Percentiles rank a stretch among this genome's conserved stretches.
These are phyloP conservation scores for Poeciliopsis infans DNA, from an alignment of 2,797 vertebrate species.

Conservation along the genomic window DNA sequence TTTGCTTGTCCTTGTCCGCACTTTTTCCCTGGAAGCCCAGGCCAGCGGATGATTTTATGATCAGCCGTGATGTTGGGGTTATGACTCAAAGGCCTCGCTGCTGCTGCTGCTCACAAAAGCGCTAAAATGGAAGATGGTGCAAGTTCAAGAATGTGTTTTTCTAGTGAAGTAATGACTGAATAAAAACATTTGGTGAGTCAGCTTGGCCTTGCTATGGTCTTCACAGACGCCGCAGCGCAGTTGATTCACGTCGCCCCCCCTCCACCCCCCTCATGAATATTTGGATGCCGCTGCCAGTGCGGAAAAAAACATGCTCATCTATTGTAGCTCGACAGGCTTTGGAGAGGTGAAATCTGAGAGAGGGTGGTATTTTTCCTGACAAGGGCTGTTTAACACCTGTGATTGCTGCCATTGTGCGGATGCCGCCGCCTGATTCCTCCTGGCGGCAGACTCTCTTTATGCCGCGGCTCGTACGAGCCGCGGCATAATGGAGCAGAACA, in stretches of 20 bases:
- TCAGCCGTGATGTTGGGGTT: constrained; percentile 14
- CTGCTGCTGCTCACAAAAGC: constrained; percentile 10
- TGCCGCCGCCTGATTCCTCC: constrained; percentile 32
- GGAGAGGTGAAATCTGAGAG: constrained; percentile 40
- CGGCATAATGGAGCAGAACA: constrained; percentile 42
- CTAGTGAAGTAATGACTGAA: constrained; percentile 24
- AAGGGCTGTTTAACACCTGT: constrained; percentile 67
- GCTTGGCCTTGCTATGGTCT: constrained; percentile 50
- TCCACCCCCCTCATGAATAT: constrained; percentile 63
- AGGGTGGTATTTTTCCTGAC: constrained; percentile 52
- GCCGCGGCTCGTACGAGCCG: constrained; percentile 34
- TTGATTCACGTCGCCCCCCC: constrained; percentile 52
- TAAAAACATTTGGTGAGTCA: constrained; percentile 62
- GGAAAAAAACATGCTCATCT: constrained; percentile 66
- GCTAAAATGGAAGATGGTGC: constrained; percentile 19
- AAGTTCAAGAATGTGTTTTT: constrained; percentile 15
- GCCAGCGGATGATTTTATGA: constrained; percentile 10
- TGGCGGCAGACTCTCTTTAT: constrained; percentile 46
- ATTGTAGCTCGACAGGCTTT: constrained; percentile 65
- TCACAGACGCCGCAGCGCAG: constrained; percentile 39
- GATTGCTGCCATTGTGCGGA: constrained; percentile 55
- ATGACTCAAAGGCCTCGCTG: constrained; percentile 1
- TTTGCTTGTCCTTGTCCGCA: not conserved
- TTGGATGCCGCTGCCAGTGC: constrained; percentile 50
- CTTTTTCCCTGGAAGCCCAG: not conserved